phyloP scores from a whole-genome alignment of 2,113 vertebrate species.

The Balaeniceps rex region DNA sequence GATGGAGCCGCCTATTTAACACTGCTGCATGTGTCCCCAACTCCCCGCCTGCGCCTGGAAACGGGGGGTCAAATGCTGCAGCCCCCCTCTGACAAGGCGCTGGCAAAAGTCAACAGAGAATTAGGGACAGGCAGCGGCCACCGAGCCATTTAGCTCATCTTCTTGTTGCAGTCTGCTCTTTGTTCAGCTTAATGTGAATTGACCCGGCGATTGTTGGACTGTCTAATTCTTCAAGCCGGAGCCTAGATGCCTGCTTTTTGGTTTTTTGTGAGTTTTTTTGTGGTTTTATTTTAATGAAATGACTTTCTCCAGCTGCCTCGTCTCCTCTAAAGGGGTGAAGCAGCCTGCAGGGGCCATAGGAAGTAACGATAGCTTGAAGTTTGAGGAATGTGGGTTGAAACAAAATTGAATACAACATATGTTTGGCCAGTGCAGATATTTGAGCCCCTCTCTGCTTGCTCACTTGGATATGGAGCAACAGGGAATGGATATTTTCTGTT shows the following conservation, averaged over 20 bases:
- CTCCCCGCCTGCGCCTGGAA: conserved; percentile 15
- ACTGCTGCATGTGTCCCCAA: conserved; percentile 12
- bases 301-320: background rate
- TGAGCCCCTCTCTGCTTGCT: background rate
- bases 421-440: background rate
- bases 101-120: conserved; percentile 41
- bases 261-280: background rate
- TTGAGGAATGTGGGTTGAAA: background rate
- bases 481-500: background rate
- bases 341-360: background rate
- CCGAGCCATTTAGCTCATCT: conserved; percentile 19
- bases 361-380: background rate
- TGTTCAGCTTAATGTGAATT: conserved; percentile 27
- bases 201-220: conserved; percentile 33
- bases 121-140: conserved; percentile 21
- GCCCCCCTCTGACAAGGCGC: background rate
- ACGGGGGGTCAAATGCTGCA: conserved; percentile 39
- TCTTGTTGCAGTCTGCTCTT: conserved; percentile 10
- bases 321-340: background rate
- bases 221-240: conserved; percentile 11
- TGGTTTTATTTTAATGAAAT: conserved; percentile 1
- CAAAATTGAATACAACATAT: background rate
- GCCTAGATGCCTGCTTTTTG: background rate
- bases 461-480: background rate
- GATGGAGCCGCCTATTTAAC: background rate